A percentile compares a stretch with the other conserved stretches of the same genome.
phyloP scores from a whole-genome alignment of 2,888 invertebrate species.

The Sycophila texana region DNA sequence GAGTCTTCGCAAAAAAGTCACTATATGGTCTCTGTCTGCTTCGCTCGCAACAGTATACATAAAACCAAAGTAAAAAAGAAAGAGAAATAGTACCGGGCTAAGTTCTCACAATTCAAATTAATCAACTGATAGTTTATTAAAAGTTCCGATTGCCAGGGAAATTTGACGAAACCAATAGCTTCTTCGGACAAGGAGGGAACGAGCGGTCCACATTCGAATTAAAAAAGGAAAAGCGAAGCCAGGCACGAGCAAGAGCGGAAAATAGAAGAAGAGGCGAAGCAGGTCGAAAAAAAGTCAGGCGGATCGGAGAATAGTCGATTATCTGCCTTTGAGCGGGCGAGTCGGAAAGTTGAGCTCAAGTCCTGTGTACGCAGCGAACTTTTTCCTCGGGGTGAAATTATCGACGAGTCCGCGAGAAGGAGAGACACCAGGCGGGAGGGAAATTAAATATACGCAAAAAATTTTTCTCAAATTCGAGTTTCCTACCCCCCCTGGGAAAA shows the following conservation, averaged over 20 bases:
- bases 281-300: constrained; percentile 18
- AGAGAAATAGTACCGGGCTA: background rate
- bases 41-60: too few relatives aligned
- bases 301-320: constrained; percentile 45
- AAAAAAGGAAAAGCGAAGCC: background rate
- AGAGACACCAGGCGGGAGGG: too few relatives aligned
- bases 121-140: constrained; percentile 15
- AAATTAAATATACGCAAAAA: background rate
- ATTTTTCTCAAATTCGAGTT: too few relatives aligned
- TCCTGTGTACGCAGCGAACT: background rate
- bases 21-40: too few relatives aligned
- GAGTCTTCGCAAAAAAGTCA: too few relatives aligned
- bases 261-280: constrained; percentile 25
- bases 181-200: constrained; percentile 16
- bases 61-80: background rate
- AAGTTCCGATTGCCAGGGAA: constrained; percentile 33
- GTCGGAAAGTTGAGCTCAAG: constrained; percentile 41
- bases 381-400: too few relatives aligned
- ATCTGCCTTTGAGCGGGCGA: constrained; percentile 38
- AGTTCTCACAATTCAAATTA: background rate
- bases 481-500: background rate
- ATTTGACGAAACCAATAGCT: constrained; percentile 39
- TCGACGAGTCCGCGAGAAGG: too few relatives aligned
- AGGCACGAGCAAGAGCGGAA: background rate
- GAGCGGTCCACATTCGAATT: background rate